Percentiles rank a stretch among this genome's conserved stretches.
Evolutionary conservation across 1,140 invertebrate species (phyloP).

Genomic region (Sycophila sp.): DNA sequence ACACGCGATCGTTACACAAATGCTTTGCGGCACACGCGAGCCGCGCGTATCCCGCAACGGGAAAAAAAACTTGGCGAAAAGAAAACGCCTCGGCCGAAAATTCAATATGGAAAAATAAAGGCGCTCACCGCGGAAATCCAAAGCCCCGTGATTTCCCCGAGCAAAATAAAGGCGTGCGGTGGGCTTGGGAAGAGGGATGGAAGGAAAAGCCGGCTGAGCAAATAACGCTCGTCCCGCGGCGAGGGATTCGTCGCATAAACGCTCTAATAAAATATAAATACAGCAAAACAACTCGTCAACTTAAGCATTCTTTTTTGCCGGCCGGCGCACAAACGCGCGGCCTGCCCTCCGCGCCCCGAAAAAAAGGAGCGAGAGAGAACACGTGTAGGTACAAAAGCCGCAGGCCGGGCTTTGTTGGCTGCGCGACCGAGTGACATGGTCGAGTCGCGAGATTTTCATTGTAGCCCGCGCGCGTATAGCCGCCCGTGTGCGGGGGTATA

Average conservation of each 20-base stretch:
- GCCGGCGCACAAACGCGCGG: not conserved
- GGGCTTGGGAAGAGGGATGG: too few species aligned
- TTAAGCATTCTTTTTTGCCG: constrained; percentile 20
- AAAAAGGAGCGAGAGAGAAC: constrained; percentile 5
- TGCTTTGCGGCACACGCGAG: not conserved
- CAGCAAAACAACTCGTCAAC: constrained; percentile 27
- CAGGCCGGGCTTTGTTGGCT: constrained; percentile 26
- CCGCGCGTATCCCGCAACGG: not conserved
- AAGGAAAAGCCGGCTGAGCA: not conserved
- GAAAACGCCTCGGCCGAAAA: not conserved
- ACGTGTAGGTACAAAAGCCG: constrained; percentile 27
- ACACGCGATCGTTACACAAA: not conserved
- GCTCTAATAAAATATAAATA: constrained; percentile 30
- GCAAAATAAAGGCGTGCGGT: too few species aligned
- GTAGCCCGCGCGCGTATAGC: constrained; percentile 22
- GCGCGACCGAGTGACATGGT: constrained; percentile 39
- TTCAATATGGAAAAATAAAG: constrained; percentile 1
- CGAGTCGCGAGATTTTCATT: constrained; percentile 37
- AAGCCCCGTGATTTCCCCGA: too few species aligned
- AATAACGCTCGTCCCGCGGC: not conserved
- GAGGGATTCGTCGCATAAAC: not conserved
- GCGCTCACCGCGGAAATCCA: not conserved
- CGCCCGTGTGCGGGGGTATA: not conserved
- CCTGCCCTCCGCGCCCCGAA: not conserved
- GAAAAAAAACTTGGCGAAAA: not conserved